Percentiles rank a stretch among this genome's conserved stretches.
phyloP scores from a whole-genome alignment of 2,113 vertebrate species.

The Ploceus nigricollis region DNA sequence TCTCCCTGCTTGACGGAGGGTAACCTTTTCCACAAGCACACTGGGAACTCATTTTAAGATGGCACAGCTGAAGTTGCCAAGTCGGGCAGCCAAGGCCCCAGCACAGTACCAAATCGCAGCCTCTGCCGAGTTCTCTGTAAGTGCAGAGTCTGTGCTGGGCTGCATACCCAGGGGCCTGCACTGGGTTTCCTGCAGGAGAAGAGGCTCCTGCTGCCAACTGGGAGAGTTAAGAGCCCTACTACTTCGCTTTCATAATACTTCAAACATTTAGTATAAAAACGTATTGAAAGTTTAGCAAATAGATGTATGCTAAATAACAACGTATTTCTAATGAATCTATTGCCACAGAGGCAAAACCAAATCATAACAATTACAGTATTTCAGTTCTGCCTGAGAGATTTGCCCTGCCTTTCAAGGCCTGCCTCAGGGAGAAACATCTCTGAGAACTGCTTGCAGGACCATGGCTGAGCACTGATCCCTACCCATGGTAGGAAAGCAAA shows the following conservation, averaged over 20 bases:
- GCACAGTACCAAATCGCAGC: background rate
- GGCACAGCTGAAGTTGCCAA: background rate
- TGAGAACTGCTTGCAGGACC: background rate
- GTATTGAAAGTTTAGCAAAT: background rate
- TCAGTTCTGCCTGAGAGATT: background rate
- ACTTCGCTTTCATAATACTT: background rate
- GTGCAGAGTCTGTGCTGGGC: background rate
- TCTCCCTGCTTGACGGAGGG: background rate
- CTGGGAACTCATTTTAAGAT: background rate
- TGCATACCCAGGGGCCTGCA: rapidly evolving
- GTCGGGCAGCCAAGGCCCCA: rapidly evolving
- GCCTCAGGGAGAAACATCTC: background rate
- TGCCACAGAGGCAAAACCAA: background rate
- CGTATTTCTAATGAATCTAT: background rate
- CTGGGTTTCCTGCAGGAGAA: background rate
- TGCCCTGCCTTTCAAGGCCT: background rate
- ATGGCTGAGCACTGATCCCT: rapidly evolving
- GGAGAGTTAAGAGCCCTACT: background rate
- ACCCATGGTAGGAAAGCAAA: background rate
- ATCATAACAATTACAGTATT: background rate
- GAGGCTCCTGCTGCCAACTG: background rate
- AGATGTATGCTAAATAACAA: background rate
- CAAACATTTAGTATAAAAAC: background rate
- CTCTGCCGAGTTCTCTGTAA: rapidly evolving
- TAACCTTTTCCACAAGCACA: background rate